These are phyloP conservation scores for Passerina amoena DNA, from an alignment of 2,113 vertebrate species.

Conservation along the genomic window DNA sequence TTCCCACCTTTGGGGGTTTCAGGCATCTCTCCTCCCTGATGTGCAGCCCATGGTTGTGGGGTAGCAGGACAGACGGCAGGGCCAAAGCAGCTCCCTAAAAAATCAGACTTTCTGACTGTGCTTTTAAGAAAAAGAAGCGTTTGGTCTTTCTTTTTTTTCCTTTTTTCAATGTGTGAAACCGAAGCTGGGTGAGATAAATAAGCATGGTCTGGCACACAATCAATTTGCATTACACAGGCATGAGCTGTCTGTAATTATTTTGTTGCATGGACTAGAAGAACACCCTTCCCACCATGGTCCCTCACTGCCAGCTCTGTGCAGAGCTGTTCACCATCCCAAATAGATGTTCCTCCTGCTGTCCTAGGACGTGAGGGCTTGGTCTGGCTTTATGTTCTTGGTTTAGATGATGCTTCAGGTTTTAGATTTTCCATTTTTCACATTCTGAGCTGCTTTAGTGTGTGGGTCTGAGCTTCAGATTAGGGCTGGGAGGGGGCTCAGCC, in stretches of 20 bases:
- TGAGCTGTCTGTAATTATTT: neutral
- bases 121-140: neutral
- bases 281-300: rapidly evolving
- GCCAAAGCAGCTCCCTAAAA: neutral
- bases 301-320: neutral
- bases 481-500: neutral
- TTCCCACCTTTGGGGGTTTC: neutral
- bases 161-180: neutral
- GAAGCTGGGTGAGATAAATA: neutral
- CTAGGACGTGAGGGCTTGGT: rapidly evolving
- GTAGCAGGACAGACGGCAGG: neutral
- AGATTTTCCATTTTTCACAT: neutral
- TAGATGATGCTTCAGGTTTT: neutral
- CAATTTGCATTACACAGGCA: neutral
- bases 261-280: rapidly evolving
- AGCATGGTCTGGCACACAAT: neutral
- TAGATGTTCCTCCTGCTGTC: rapidly evolving
- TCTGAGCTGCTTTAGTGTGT: neutral
- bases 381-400: neutral
- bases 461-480: neutral
- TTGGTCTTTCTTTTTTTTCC: neutral
- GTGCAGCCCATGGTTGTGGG: rapidly evolving
- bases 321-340: neutral
- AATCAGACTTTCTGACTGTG: neutral
- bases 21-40: neutral